Evolutionary conservation across 2,113 vertebrate species (phyloP).

Genomic region (Polyodon spathula): DNA sequence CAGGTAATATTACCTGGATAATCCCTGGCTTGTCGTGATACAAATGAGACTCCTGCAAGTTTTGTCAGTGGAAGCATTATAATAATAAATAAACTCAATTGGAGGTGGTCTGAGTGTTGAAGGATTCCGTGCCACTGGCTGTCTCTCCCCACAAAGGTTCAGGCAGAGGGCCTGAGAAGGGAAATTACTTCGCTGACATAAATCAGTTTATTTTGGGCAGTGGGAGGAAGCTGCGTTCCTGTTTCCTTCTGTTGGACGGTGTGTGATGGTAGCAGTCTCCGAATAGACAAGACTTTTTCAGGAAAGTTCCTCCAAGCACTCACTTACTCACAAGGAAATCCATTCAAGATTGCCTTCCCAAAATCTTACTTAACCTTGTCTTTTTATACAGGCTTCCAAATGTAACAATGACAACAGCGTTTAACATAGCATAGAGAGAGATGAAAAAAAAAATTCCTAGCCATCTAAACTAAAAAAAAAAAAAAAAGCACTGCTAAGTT

Average conservation of each 20-base stretch:
- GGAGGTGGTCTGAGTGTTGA: not conserved
- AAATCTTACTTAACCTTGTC: too few species aligned
- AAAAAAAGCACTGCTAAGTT: too few species aligned
- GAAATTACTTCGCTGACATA: conserved; percentile 28
- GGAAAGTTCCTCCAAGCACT: not conserved
- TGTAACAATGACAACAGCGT: too few species aligned
- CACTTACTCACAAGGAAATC: not conserved
- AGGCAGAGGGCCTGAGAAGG: conserved; percentile 34
- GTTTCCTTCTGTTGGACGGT: conserved; percentile 14
- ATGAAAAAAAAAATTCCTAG: too few species aligned
- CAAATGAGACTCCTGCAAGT: too few species aligned
- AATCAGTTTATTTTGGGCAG: conserved; percentile 26
- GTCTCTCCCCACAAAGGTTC: conserved; percentile 16
- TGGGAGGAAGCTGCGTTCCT: conserved; percentile 25
- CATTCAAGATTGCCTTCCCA: not conserved
- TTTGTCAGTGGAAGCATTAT: too few species aligned
- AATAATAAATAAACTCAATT: not conserved
- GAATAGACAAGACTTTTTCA: conserved; percentile 1
- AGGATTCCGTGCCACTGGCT: not conserved
- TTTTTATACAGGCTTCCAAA: too few species aligned
- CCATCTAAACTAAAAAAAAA: too few species aligned
- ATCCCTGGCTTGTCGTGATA: too few species aligned
- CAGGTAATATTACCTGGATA: too few species aligned
- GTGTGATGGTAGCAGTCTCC: conserved; percentile 6
- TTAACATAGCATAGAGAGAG: too few species aligned